These are phyloP conservation scores for Malurus alboscapulatus DNA, from an alignment of 2,113 vertebrate genomes.

Conservation along the genomic window DNA sequence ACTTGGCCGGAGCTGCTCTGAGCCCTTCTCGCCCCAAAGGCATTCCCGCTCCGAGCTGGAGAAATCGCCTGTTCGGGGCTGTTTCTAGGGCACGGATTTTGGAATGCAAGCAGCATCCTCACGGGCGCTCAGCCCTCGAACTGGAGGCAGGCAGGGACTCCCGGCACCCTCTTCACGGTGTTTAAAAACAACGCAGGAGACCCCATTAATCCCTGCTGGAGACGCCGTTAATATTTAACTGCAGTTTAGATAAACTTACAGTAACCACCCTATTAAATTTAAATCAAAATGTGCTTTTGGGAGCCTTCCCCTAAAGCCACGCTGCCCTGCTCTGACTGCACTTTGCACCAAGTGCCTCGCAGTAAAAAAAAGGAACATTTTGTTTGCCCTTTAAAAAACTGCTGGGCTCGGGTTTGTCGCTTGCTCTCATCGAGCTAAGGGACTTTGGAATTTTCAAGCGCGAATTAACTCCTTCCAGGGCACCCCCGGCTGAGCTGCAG, in stretches of 20 bases:
- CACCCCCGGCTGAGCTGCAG: background rate
- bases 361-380: conserved; percentile 45
- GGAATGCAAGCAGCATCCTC: background rate
- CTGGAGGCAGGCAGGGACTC: background rate
- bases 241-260: conserved; percentile 74
- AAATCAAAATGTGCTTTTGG: conserved; percentile 65
- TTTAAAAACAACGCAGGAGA: conserved; percentile 9
- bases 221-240: conserved; percentile 72
- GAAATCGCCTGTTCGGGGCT: background rate
- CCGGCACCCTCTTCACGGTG: background rate
- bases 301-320: conserved; percentile 68
- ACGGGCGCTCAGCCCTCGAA: background rate
- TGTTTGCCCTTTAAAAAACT: conserved; percentile 45
- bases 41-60: background rate
- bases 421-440: background rate
- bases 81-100: background rate
- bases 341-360: background rate
- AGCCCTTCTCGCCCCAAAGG: conserved; percentile 18
- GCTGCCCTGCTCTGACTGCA: background rate
- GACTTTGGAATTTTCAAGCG: background rate
- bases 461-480: background rate
- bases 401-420: background rate
- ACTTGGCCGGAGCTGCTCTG: background rate
- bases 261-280: conserved; percentile 71
- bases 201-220: conserved; percentile 67